phyloP scores from a whole-genome alignment of 2,797 vertebrate genomes.

The Emydoidea blandingii region DNA sequence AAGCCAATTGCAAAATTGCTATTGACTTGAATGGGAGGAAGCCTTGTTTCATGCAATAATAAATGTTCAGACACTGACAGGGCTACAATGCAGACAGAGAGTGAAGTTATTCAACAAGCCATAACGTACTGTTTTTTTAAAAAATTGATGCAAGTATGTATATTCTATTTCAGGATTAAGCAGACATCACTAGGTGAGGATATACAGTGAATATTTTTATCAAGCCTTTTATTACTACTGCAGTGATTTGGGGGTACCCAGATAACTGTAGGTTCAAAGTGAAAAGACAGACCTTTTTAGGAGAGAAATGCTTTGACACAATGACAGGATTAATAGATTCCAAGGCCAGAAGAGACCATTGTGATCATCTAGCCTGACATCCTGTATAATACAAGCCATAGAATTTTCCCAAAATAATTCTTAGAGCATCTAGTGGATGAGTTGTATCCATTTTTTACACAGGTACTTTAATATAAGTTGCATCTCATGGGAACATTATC shows the following conservation, averaged over 20 bases:
- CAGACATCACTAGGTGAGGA: neutral
- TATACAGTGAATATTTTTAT: neutral
- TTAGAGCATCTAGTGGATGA: no score
- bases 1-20: neutral
- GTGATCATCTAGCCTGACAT: no score
- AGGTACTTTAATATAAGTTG: neutral
- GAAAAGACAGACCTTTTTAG: neutral
- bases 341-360: no score
- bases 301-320: slow-evolving; percentile 10
- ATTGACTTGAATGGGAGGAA: neutral
- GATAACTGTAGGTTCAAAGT: neutral
- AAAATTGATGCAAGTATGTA: neutral
- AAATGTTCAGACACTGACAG: neutral
- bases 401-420: no score
- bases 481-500: no score
- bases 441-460: no score
- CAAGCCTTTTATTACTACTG: neutral
- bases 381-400: no score
- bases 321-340: neutral
- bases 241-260: neutral
- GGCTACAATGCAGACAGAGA: neutral
- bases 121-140: neutral
- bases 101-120: neutral
- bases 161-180: neutral
- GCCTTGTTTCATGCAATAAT: neutral